Percentiles rank a stretch among this genome's conserved stretches.
These are phyloP conservation scores for Andrena chrysosceles DNA, from an alignment of 2,888 invertebrate species.

Conservation along the genomic window DNA sequence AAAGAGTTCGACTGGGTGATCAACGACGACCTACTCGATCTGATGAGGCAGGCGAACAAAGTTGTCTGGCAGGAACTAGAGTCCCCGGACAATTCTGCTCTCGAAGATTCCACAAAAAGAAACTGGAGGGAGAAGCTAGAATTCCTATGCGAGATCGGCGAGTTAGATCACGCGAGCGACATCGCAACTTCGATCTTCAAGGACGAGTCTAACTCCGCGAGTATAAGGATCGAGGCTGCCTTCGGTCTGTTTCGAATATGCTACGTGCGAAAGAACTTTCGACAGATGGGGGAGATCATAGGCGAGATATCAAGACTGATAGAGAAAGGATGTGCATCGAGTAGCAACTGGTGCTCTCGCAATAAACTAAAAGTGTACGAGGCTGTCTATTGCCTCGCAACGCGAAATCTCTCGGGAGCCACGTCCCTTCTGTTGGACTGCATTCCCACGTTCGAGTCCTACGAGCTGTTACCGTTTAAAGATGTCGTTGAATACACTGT, in stretches of 20 bases:
- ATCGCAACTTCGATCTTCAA: slow-evolving; percentile 79
- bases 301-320: slow-evolving; percentile 49
- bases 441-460: slow-evolving; percentile 91
- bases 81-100: slow-evolving; percentile 63
- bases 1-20: slow-evolving; percentile 84
- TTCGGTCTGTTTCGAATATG: slow-evolving; percentile 84
- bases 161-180: slow-evolving; percentile 77
- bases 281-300: slow-evolving; percentile 66
- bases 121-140: slow-evolving; percentile 82
- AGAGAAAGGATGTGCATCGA: slow-evolving; percentile 83
- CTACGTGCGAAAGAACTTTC: slow-evolving; percentile 77
- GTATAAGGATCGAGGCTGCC: slow-evolving; percentile 83
- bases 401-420: slow-evolving; percentile 89
- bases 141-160: slow-evolving; percentile 84
- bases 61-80: slow-evolving; percentile 73
- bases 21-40: slow-evolving; percentile 82
- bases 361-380: slow-evolving; percentile 90
- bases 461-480: slow-evolving; percentile 90
- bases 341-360: slow-evolving; percentile 91
- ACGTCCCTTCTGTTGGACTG: slow-evolving; percentile 89
- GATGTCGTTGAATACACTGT: slow-evolving; percentile 85
- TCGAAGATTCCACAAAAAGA: slow-evolving; percentile 29
- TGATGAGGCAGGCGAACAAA: slow-evolving; percentile 76
- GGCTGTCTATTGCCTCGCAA: slow-evolving; percentile 89
- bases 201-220: slow-evolving; percentile 80